Evolutionary conservation across 2,888 invertebrate species (phyloP).

Genomic region (Peribatodes rhomboidaria): DNA sequence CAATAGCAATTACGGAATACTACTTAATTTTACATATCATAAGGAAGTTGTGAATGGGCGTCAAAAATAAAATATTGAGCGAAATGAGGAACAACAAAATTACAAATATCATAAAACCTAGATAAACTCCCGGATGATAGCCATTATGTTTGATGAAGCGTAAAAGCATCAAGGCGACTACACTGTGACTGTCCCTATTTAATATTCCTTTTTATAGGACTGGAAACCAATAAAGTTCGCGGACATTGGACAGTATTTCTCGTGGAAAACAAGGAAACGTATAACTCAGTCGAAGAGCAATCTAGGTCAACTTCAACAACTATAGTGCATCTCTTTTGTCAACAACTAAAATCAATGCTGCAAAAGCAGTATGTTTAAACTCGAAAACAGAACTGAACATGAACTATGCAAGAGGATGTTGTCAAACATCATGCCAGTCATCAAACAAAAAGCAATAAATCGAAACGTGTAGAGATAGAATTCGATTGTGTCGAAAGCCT

Average conservation of each 20-base stretch:
- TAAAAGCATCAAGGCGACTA: constrained; percentile 39
- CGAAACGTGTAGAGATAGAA: constrained; percentile 23
- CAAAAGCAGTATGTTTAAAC: constrained; percentile 4
- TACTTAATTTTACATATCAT: constrained; percentile 12
- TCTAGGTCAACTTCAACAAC: constrained; percentile 71
- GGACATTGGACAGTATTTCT: constrained; percentile 50
- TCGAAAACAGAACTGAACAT: neutral
- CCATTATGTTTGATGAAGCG: constrained; percentile 41
- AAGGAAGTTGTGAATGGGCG: constrained; percentile 18
- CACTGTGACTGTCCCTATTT: constrained; percentile 34
- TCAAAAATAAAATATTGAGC: constrained; percentile 15
- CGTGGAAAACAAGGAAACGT: constrained; percentile 69
- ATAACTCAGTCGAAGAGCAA: constrained; percentile 57
- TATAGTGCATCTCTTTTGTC: constrained; percentile 71
- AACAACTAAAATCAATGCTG: constrained; percentile 48
- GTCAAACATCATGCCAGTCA: neutral
- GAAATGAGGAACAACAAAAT: constrained; percentile 22
- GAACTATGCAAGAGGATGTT: constrained; percentile 7
- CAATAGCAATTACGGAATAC: neutral
- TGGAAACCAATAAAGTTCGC: constrained; percentile 45
- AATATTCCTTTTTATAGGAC: constrained; percentile 50
- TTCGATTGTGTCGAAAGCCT: constrained; percentile 53
- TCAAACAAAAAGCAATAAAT: constrained; percentile 20
- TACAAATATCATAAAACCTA: constrained; percentile 35
- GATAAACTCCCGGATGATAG: constrained; percentile 33